These are phyloP conservation scores for Lasioglossum vierecki DNA, from an alignment of 2,888 invertebrate genomes.

Conservation along the genomic window DNA sequence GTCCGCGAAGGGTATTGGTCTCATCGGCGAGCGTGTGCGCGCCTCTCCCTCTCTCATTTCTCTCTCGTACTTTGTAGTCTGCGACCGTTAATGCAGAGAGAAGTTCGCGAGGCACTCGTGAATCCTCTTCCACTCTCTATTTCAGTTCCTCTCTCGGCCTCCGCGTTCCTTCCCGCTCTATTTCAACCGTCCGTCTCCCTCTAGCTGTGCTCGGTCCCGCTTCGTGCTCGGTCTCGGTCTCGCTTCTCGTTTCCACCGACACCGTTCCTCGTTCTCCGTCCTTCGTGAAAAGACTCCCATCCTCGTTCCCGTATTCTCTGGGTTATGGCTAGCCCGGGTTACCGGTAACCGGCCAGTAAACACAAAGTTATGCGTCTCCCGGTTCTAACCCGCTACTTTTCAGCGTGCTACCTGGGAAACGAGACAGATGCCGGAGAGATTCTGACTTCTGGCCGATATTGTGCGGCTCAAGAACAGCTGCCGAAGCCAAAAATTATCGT, in stretches of 20 bases:
- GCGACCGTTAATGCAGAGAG: constrained; percentile 67
- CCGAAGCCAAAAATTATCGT: constrained; percentile 12
- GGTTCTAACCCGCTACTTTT: constrained; percentile 46
- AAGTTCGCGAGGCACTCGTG: constrained; percentile 61
- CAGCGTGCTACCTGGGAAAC: constrained; percentile 30
- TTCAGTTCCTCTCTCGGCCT: constrained; percentile 38
- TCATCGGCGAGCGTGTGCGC: constrained; percentile 40
- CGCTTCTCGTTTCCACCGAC: constrained; percentile 10
- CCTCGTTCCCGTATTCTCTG: constrained; percentile 27
- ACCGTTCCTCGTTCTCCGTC: constrained; percentile 21
- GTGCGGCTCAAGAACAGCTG: background rate
- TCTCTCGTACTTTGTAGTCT: constrained; percentile 61
- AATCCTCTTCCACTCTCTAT: constrained; percentile 61
- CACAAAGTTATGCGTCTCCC: constrained; percentile 53
- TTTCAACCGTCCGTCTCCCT: constrained; percentile 38
- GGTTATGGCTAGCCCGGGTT: constrained; percentile 51
- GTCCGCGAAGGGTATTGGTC: constrained; percentile 42
- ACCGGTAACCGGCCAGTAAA: constrained; percentile 54
- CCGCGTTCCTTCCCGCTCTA: constrained; percentile 42
- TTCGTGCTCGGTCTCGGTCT: constrained; percentile 1
- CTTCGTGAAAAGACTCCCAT: constrained; percentile 27
- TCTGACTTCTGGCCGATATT: constrained; percentile 4
- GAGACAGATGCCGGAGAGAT: constrained; percentile 23
- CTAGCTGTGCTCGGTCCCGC: constrained; percentile 1
- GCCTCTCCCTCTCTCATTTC: constrained; percentile 37